Evolutionary conservation across 2,113 vertebrate genomes (phyloP).

Genomic region (Azemiops feae): DNA sequence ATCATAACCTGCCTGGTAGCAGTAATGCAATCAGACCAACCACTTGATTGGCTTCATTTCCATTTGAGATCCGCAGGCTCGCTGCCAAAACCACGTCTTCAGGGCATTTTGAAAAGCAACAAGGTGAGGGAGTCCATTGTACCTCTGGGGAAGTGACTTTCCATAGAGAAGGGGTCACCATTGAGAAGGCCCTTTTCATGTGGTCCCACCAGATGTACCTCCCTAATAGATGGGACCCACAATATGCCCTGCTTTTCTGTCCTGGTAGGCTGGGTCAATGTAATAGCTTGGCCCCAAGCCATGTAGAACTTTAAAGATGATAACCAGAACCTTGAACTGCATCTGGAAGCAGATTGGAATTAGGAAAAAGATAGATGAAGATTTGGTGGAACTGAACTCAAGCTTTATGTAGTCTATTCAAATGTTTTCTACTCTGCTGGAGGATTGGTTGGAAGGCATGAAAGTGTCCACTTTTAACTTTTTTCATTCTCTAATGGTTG

Average conservation of each 20-base stretch:
- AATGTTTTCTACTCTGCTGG: background rate
- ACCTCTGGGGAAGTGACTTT: background rate
- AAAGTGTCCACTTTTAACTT: background rate
- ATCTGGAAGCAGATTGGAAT: background rate
- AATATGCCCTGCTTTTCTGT: background rate
- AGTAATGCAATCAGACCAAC: background rate
- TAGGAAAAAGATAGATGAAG: slow-evolving; percentile 5
- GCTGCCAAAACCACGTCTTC: background rate
- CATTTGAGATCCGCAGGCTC: background rate
- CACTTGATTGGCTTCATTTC: background rate
- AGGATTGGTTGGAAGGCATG: background rate
- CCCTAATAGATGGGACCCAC: background rate
- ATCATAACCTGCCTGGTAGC: background rate
- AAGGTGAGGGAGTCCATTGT: background rate
- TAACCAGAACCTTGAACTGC: background rate
- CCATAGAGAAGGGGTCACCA: background rate
- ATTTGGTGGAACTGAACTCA: background rate
- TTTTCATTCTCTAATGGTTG: background rate
- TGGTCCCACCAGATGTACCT: background rate
- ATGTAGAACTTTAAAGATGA: background rate
- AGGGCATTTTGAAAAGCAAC: background rate
- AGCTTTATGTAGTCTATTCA: background rate
- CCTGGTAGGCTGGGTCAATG: background rate
- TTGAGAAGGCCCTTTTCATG: background rate
- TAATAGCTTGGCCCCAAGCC: background rate